A percentile compares a stretch with the other conserved stretches of the same genome.
Conservation (phyloP, 2,888 invertebrate genomes). For the Beris chalybata region DNA sequence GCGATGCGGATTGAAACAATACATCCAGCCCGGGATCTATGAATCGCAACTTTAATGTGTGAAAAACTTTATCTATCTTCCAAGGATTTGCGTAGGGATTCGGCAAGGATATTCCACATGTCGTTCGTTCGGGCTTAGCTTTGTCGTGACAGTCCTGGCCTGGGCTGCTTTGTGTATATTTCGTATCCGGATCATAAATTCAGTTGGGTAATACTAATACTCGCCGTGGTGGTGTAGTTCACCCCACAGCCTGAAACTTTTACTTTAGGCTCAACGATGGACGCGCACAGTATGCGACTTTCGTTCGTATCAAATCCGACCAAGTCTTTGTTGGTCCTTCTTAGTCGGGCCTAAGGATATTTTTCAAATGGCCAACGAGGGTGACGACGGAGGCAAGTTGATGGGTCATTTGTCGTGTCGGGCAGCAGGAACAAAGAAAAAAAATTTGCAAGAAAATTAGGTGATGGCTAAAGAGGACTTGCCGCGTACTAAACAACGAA, state of each 20-base stretch:
- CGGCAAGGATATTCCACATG: conserved; percentile 38
- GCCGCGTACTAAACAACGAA: no score
- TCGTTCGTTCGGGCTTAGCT: conserved; percentile 36
- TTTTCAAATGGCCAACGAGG: no score
- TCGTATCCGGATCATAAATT: conserved; percentile 34
- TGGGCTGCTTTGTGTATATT: conserved; percentile 13
- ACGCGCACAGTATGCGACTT: no score
- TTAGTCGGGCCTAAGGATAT: no score
- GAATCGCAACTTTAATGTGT: conserved; percentile 34
- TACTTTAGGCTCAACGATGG: no score
- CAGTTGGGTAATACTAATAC: conserved; percentile 34
- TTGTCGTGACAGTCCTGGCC: conserved; percentile 4
- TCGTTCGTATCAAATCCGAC: no score
- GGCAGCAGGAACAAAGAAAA: no score
- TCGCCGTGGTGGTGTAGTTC: neutral
- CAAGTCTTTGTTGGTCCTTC: no score
- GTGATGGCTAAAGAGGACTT: no score
- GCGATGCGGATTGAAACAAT: conserved; percentile 20
- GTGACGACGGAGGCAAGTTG: no score
- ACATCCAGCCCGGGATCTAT: conserved; percentile 13
- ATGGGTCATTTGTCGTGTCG: no score
- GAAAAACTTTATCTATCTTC: conserved; percentile 38
- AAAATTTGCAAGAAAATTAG: no score
- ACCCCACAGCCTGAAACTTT: neutral
- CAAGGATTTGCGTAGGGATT: conserved; percentile 40